Percentiles rank a stretch among this genome's conserved stretches.
These are phyloP conservation scores for Eupleurogrammus muticus DNA, from an alignment of 2,797 vertebrate species.

Conservation along the genomic window DNA sequence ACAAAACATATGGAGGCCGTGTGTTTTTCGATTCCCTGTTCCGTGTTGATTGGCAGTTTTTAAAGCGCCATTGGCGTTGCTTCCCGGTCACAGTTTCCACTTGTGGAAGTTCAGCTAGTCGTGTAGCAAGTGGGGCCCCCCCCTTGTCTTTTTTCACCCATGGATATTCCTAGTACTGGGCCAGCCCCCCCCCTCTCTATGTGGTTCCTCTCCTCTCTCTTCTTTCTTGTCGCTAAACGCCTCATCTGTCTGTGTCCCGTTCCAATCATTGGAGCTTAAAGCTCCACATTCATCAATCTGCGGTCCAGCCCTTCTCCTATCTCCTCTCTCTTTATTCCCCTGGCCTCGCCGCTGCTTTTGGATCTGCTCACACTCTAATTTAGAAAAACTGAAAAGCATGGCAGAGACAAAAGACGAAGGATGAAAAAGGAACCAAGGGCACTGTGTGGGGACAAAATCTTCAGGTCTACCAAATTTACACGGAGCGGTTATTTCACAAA, in stretches of 20 bases:
- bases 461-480: constrained; percentile 29
- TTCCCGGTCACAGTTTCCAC: neutral
- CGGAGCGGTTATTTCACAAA: constrained; percentile 11
- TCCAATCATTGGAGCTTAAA: constrained; percentile 53
- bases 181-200: constrained; percentile 7
- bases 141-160: constrained; percentile 39
- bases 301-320: constrained; percentile 21
- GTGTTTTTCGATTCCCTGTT: constrained; percentile 42
- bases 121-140: constrained; percentile 4
- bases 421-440: constrained; percentile 27
- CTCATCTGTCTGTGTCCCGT: constrained; percentile 58
- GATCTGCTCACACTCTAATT: constrained; percentile 43
- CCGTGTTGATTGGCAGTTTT: constrained; percentile 33
- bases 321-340: constrained; percentile 19
- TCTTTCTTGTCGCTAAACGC: constrained; percentile 43
- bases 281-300: constrained; percentile 37
- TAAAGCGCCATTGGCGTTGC: neutral
- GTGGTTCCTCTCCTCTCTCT: constrained; percentile 31
- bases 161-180: constrained; percentile 46
- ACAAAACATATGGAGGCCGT: constrained; percentile 72
- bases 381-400: constrained; percentile 43
- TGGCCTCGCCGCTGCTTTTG: constrained; percentile 46
- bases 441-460: constrained; percentile 4
- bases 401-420: constrained; percentile 4
- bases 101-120: constrained; percentile 25